Evolutionary conservation across 2,888 invertebrate genomes (phyloP), one percentile per base, ranked within the genome.

Genomic region (Herminia tarsipennalis): DNA sequence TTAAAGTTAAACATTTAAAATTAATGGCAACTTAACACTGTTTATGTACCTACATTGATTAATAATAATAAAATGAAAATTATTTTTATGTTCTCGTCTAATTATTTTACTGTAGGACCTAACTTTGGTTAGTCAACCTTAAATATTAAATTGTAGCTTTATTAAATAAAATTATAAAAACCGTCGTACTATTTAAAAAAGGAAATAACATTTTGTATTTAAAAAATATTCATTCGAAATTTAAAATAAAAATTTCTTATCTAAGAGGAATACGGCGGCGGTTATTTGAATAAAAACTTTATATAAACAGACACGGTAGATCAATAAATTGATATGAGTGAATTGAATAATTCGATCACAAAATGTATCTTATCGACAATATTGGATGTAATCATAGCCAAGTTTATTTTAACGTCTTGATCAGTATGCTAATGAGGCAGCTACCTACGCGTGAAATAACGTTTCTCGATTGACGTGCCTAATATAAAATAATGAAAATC

Each of bases 341-440:
- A 49, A 40, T 34, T 17, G 2, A 47, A 66, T 43, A 52, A 51
- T 54, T 49, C 27, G 6, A 45, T n/a, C n/a, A n/a, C n/a, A n/a
- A 22, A 21, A 24, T 6, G 21, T 42, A 44, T 51, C 38, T 51
- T 63, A 52, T 64, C 63, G 22, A 35, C 38, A 37, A 33, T 54
- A 60, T 54, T 38, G 50, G 25, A 35, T 53, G 49, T 64, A 59
- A 59, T 56, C 47, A 49, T 52, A 61, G 36, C 42, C 50, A 50
- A 51, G 37, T 40, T 40, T 53, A 59, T 52, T 50, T 53, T 54
- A 61, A 66, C 49, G 51, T 57, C 65, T 67, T 70, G 54, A 64
- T 68, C 60, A 54, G 41, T 61, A 70, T 69, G 69, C 32, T 65
- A 70, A 70, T 68, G 50, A 62, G 36, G 33, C 38, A 14, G 41